Base-by-base conservation (phyloP, 2,888 invertebrate species). In the Tetragonula carbonaria region DNA sequence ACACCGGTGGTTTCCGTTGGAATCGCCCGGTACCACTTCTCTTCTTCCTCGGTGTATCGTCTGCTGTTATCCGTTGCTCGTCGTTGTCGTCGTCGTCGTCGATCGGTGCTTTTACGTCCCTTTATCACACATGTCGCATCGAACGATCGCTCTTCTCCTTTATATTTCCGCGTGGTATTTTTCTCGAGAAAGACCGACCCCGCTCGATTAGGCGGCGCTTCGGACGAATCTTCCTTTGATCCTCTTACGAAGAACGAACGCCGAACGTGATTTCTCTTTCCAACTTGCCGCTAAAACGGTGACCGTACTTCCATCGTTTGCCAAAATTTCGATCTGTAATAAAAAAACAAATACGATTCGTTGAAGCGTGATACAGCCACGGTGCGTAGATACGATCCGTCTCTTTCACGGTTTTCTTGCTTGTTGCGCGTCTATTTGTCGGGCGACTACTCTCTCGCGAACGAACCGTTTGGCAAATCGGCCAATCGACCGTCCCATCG, bases 261-360 rank as follows among this genome's bases (percentile, higher is more conserved):
- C 57, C 38, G 55, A 11, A 51, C 62, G 28, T 62, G 74, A 45
- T 71, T 74, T 73, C 57, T 51, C 71, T 57, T 66, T 67, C 74
- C 76, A 79, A 81, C 23, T 63, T 50, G 76, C 38, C 66, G 74
- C 51, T 86, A 86, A 68, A 77, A 71, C 74, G 45, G 67, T 65
- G 67, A 80, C 70, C 79, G 80, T 74, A 68, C 72, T 62, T 57
- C 74, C 81, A 74, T 85, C 74, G 79, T 63, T 80, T 80, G 85
- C 74, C 80, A 70, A 78, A 67, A 38, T 74, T 81, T 80, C 76
- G 85, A 89, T 87, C 89, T 89, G 89, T 55, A 89, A 89, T 59
- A 68, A 80, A 66, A 84, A 72, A 63, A 38, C 63, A 84, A 53
- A 75, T 65, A 75, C 72, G 72, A 53, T 57, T 65, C 65, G 38